Percentiles rank a stretch among this genome's conserved stretches.
Conservation (phyloP, 2,888 invertebrate species). For the Ormyrus pomaceus region DNA sequence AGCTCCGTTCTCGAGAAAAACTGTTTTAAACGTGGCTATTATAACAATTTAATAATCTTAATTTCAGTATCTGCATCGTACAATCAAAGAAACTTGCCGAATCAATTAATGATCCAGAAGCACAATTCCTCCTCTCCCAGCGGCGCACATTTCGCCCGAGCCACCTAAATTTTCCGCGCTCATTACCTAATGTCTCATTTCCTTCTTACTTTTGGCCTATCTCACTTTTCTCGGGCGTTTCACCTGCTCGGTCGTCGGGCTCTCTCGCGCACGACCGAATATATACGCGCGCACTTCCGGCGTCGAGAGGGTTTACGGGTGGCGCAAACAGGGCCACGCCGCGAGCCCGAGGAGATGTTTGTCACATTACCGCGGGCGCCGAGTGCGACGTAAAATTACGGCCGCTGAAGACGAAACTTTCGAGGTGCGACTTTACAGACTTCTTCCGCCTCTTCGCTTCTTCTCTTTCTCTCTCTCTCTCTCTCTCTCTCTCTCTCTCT, state of each 20-base stretch:
- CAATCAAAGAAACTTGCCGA: no score
- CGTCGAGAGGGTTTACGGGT: not conserved
- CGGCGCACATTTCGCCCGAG: no score
- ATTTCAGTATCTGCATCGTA: not conserved
- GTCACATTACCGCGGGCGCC: constrained; percentile 63
- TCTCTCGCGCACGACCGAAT: constrained; percentile 14
- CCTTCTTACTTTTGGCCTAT: no score
- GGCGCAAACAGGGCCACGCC: constrained; percentile 33
- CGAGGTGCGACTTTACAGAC: constrained; percentile 44
- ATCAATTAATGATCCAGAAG: no score
- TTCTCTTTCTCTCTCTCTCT: constrained; percentile 21
- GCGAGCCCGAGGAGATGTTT: constrained; percentile 61
- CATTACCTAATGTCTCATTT: no score
- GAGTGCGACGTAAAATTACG: constrained; percentile 58
- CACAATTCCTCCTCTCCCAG: no score
- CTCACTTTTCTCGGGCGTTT: no score
- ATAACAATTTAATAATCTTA: not conserved
- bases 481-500: not conserved
- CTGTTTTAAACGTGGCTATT: no score
- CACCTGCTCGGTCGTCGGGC: not conserved
- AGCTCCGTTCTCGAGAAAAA: no score
- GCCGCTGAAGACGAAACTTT: constrained; percentile 58
- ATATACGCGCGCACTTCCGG: not conserved
- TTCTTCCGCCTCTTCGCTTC: constrained; percentile 24
- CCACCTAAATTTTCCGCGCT: no score